A percentile compares a stretch with the other conserved stretches of the same genome.
Conservation (phyloP, 2,888 invertebrate species). For the Lithophane socia region DNA sequence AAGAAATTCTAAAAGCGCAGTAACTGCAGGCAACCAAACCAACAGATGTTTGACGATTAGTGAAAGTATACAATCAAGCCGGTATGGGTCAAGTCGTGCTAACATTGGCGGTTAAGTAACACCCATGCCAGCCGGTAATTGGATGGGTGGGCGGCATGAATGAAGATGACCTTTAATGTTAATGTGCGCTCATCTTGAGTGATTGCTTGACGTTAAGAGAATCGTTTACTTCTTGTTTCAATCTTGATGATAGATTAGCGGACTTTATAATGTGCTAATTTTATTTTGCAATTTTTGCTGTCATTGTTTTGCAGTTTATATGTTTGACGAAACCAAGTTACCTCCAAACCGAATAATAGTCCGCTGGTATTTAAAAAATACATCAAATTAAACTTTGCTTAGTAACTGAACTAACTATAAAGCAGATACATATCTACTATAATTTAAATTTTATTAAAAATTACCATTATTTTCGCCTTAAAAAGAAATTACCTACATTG, state of each 20-base stretch:
- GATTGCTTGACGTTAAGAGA: conserved; percentile 38
- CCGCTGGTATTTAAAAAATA: too few species aligned
- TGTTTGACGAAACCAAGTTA: too few species aligned
- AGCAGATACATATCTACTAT: too few species aligned
- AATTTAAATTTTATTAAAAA: too few species aligned
- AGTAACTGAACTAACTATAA: too few species aligned
- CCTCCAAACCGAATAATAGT: too few species aligned
- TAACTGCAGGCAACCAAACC: background rate
- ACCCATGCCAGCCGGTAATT: conserved; percentile 34
- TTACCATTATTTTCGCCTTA: too few species aligned
- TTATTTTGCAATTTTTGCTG: background rate
- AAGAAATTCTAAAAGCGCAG: background rate
- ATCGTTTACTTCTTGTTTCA: conserved; percentile 7
- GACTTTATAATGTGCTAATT: too few species aligned
- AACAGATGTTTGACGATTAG: conserved; percentile 35
- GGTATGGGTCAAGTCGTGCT: conserved; percentile 37
- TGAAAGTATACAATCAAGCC: conserved; percentile 41
- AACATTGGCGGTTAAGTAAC: conserved; percentile 40
- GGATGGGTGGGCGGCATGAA: conserved; percentile 36
- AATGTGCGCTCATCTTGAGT: conserved; percentile 14
- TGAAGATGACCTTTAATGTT: conserved; percentile 44
- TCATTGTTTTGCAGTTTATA: background rate
- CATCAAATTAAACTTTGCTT: too few species aligned
- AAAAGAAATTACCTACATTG: too few species aligned
- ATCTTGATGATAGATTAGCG: background rate